Evolutionary conservation across 2,113 vertebrate species (phyloP).

Genomic region (Erpornis zantholeuca): DNA sequence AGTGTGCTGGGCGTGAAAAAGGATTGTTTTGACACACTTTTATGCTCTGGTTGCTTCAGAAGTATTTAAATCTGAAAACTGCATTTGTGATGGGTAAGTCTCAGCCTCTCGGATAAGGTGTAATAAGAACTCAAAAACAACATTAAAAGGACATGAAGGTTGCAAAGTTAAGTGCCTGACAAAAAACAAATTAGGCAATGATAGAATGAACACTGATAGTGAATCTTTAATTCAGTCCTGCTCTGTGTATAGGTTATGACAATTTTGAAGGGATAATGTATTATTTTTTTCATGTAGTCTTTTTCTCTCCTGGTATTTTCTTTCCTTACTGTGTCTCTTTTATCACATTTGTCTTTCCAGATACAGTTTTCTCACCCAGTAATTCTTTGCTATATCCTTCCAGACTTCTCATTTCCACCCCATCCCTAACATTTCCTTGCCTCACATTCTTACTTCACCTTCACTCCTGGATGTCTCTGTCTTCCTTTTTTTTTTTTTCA

Average conservation of each 20-base stretch:
- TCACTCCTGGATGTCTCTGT: not conserved
- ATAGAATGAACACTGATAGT: not conserved
- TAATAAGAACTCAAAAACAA: not conserved
- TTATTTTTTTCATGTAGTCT: not conserved
- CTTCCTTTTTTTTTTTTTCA: not conserved
- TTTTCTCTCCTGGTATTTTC: not conserved
- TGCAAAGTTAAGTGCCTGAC: rapidly evolving
- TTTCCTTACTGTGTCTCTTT: not conserved
- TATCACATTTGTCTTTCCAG: not conserved
- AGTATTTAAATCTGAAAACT: not conserved
- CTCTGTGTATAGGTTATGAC: not conserved
- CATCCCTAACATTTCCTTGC: not conserved
- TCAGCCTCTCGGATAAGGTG: not conserved
- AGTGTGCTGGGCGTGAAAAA: not conserved
- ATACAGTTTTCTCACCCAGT: not conserved
- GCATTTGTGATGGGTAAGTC: not conserved
- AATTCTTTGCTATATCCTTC: not conserved
- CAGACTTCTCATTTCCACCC: not conserved
- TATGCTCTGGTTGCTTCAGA: not conserved
- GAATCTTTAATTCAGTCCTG: not conserved
- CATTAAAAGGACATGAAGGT: not conserved
- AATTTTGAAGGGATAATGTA: not conserved
- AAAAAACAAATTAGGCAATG: not conserved
- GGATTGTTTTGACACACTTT: conserved; percentile 10
- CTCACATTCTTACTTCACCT: not conserved